Base-by-base conservation (phyloP, 2,888 invertebrate species). In the Heliconius charithonia region DNA sequence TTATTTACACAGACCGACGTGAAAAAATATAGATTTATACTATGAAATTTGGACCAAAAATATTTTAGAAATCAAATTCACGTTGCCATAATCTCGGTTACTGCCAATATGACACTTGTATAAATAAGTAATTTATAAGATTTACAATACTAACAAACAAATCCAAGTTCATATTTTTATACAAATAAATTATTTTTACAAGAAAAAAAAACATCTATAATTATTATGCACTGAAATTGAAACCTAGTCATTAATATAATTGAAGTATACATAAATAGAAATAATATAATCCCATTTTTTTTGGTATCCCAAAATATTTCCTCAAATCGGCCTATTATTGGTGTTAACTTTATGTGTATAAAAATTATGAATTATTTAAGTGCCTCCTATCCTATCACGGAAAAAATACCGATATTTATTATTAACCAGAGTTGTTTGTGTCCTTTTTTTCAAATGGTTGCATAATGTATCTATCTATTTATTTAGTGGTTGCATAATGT, bases 1-100 rank as follows among this genome's bases (percentile, higher is more conserved):
- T 91, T 92, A 90, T 89, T 85, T 87, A 89, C 87, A 86, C 89
- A 90, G 86, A 87, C 86, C 83, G 82, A 82, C 91, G 91, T 90
- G 89, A 88, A 91, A 88, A 41, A 51, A 88, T 88, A 88, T 89
- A 87, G 86, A 87, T 90, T 32, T 87, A 86, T 89, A 89, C 87
- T 90, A 89, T 89, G 86, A 89, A 86, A 88, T 88, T 94, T 91
- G 94, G 94, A 94, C 94, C 94, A 94, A 94, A 94, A 94, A 94
- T 93, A 92, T 90, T 88, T 89, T 91, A 92, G 89, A 92, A 92
- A 89, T 89, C 92, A 93, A 93, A 93, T 94, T 94, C 93, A 92
- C 90, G 93, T 93, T 94, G 94, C 94, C 94, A 94, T 94, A 92
- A 90, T 90, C 90, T 90, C 88, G 88, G 86, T 90, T 90, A 94